These are phyloP conservation scores for Pyrocoelia pectoralis DNA, from an alignment of 2,888 invertebrate species.

Conservation along the genomic window DNA sequence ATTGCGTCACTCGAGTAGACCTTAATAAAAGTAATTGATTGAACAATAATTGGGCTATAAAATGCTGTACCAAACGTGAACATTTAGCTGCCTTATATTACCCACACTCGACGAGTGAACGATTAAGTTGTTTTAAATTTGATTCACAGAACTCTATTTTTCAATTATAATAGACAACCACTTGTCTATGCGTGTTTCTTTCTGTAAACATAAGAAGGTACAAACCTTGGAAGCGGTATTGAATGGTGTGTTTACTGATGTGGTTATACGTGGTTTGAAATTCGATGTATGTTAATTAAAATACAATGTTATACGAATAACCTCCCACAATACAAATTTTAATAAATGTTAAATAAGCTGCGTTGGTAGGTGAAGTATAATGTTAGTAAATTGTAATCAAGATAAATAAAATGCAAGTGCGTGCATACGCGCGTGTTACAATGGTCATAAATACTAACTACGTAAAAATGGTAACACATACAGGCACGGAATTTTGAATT, in stretches of 20 bases:
- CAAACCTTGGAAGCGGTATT: conserved; percentile 1
- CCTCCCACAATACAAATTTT: conserved; percentile 22
- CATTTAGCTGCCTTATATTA: too few relatives aligned
- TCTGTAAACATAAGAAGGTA: background rate
- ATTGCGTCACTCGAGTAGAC: too few relatives aligned
- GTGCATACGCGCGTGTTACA: conserved; percentile 28
- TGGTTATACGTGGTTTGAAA: conserved; percentile 17
- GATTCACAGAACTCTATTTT: too few relatives aligned
- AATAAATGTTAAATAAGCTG: conserved; percentile 21
- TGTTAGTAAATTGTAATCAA: conserved; percentile 16
- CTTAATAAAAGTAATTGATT: too few relatives aligned
- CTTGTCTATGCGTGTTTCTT: background rate
- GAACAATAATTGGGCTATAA: too few relatives aligned
- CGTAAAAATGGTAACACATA: conserved; percentile 31
- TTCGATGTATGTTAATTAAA: conserved; percentile 23
- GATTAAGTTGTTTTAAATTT: too few relatives aligned
- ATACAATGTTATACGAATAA: conserved; percentile 19
- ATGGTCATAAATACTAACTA: conserved; percentile 23
- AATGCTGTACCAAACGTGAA: too few relatives aligned
- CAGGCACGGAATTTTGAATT: conserved; percentile 30
- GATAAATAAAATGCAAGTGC: conserved; percentile 35
- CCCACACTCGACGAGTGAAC: too few relatives aligned
- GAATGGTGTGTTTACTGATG: background rate
- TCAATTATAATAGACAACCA: too few relatives aligned
- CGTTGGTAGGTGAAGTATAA: conserved; percentile 11